Evolutionary conservation across 2,113 vertebrate genomes (phyloP).

Genomic region (Eurypyga helias): DNA sequence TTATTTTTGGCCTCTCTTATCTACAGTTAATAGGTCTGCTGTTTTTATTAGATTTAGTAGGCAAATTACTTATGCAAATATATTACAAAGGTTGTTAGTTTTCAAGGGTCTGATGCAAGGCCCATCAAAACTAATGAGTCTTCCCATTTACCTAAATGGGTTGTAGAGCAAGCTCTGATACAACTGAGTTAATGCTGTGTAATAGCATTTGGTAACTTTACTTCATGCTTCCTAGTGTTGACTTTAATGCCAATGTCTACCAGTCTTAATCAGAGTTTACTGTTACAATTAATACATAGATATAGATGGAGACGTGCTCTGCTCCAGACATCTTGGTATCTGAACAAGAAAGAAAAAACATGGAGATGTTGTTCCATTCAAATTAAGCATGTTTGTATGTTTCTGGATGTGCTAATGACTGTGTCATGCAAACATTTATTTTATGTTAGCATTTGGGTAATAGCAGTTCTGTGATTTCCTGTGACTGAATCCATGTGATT

Average conservation of each 20-base stretch:
- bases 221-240: not conserved
- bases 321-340: not conserved
- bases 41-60: not conserved
- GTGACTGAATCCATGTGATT: not conserved
- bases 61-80: constrained; percentile 22
- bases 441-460: not conserved
- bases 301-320: not conserved
- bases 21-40: not conserved
- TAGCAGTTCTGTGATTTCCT: not conserved
- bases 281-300: not conserved
- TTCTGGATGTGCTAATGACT: not conserved
- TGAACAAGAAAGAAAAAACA: not conserved
- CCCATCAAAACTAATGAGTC: not conserved
- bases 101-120: not conserved
- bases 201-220: not conserved
- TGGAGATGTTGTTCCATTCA: not conserved
- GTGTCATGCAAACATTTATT: not conserved
- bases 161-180: not conserved
- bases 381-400: not conserved
- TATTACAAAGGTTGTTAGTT: not conserved
- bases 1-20: not conserved
- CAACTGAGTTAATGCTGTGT: not conserved
- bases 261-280: not conserved
- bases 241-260: not conserved
- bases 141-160: not conserved